Evolutionary conservation across 2,797 vertebrate species (phyloP).

Genomic region (Girardinus metallicus): DNA sequence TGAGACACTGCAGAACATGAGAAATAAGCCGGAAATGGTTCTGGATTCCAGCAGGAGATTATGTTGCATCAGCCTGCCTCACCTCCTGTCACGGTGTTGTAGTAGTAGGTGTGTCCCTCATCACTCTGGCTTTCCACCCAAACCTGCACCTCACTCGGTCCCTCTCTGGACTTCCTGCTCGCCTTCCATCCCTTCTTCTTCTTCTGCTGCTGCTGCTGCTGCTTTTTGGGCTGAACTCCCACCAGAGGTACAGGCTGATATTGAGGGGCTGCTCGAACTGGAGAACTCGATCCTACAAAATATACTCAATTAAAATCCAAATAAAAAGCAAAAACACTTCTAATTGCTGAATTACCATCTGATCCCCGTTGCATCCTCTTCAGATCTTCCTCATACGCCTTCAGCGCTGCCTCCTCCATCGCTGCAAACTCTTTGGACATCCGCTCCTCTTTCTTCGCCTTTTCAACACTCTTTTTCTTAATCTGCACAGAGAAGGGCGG

Average conservation of each 20-base stretch:
- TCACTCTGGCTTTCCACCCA: constrained; percentile 88
- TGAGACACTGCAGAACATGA: constrained; percentile 82
- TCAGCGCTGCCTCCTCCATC: constrained; percentile 95
- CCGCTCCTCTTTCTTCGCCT: constrained; percentile 91
- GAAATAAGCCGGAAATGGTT: background rate
- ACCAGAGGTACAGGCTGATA: constrained; percentile 20
- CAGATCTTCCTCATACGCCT: constrained; percentile 93
- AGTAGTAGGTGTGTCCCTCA: constrained; percentile 89
- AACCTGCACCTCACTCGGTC: constrained; percentile 23
- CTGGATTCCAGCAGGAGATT: background rate
- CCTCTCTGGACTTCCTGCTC: constrained; percentile 47
- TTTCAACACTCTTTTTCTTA: constrained; percentile 94
- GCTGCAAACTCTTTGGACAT: constrained; percentile 93
- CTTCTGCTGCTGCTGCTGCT: constrained; percentile 17
- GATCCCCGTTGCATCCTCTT: constrained; percentile 87
- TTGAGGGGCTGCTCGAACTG: constrained; percentile 8
- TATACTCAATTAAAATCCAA: background rate
- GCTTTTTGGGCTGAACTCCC: constrained; percentile 39
- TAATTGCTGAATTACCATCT: constrained; percentile 54
- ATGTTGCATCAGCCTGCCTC: constrained; percentile 27
- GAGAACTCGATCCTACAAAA: constrained; percentile 38
- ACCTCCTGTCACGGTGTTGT: constrained; percentile 91
- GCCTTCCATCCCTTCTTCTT: constrained; percentile 47
- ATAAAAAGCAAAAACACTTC: background rate
- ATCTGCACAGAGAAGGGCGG: constrained; percentile 80